A percentile compares a stretch with the other conserved stretches of the same genome.
Evolutionary conservation across 1,140 invertebrate genomes (phyloP).

Genomic region (Caenorhabditis brenneri): DNA sequence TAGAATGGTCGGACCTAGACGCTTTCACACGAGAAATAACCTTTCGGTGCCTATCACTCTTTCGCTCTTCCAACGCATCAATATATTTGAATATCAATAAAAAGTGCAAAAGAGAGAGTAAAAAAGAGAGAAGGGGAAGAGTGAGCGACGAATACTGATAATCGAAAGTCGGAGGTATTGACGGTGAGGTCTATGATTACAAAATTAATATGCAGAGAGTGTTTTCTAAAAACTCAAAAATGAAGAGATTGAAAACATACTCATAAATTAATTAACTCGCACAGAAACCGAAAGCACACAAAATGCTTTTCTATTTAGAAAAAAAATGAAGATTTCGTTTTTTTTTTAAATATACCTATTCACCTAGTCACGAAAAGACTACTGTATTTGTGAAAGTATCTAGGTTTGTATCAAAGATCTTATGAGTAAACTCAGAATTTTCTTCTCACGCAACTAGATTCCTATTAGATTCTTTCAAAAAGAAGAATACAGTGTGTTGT

Average conservation of each 20-base stretch:
- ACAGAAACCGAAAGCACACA: no score
- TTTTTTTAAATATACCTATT: no score
- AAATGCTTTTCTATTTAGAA: no score
- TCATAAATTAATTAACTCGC: no score
- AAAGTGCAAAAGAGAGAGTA: neutral
- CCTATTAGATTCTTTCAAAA: no score
- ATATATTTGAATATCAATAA: conserved; percentile 21
- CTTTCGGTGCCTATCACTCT: conserved; percentile 1
- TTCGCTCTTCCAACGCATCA: neutral
- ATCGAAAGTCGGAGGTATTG: neutral
- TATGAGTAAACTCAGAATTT: no score
- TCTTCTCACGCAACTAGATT: no score
- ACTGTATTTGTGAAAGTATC: no score
- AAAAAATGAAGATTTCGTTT: neutral
- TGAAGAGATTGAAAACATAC: no score
- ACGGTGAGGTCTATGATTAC: neutral
- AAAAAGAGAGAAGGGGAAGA: neutral
- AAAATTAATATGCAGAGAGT: neutral
- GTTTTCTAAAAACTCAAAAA: no score
- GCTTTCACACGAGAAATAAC: neutral
- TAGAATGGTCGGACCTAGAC: neutral
- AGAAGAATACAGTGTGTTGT: neutral
- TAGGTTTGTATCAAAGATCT: no score
- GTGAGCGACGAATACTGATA: neutral
- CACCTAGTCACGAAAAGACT: no score